Evolutionary conservation across 2,888 invertebrate genomes (phyloP).

Genomic region (Exocentrus adspersus): DNA sequence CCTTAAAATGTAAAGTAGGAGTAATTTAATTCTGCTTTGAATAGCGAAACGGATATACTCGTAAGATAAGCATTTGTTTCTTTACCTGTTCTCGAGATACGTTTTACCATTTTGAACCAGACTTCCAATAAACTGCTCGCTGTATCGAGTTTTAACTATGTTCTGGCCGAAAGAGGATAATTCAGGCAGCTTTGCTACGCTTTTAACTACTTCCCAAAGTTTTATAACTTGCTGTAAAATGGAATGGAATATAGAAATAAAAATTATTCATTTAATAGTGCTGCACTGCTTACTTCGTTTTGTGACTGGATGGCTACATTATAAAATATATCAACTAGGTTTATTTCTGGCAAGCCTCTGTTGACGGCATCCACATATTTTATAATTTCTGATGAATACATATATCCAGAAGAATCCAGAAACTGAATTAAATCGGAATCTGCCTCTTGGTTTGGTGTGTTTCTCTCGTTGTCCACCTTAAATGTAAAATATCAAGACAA

Average conservation of each 20-base stretch:
- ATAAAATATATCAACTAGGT: slow-evolving; percentile 78
- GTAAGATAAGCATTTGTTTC: too few relatives aligned
- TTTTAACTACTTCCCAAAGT: slow-evolving; percentile 90
- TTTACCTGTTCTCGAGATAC: slow-evolving; percentile 84
- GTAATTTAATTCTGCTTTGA: too few relatives aligned
- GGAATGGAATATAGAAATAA: too few relatives aligned
- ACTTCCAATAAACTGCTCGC: slow-evolving; percentile 72
- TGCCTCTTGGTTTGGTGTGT: not conserved
- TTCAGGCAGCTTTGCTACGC: slow-evolving; percentile 83
- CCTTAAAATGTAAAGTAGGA: too few relatives aligned
- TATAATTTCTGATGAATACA: slow-evolving; percentile 81
- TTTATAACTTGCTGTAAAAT: slow-evolving; percentile 78
- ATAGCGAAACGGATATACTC: too few relatives aligned
- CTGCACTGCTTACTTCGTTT: slow-evolving; percentile 72
- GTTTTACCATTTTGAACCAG: slow-evolving; percentile 83
- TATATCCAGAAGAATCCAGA: slow-evolving; percentile 78
- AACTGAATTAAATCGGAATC: slow-evolving; percentile 68
- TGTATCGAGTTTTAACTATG: slow-evolving; percentile 77
- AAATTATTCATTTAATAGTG: too few relatives aligned
- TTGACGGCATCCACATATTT: slow-evolving; percentile 83
- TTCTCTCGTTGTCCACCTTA: not conserved
- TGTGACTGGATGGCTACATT: slow-evolving; percentile 75
- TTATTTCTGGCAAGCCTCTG: slow-evolving; percentile 74
- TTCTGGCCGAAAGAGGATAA: slow-evolving; percentile 76
- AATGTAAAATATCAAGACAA: not conserved